Conservation (phyloP, 2,113 vertebrate genomes). For the Lagopus muta region DNA sequence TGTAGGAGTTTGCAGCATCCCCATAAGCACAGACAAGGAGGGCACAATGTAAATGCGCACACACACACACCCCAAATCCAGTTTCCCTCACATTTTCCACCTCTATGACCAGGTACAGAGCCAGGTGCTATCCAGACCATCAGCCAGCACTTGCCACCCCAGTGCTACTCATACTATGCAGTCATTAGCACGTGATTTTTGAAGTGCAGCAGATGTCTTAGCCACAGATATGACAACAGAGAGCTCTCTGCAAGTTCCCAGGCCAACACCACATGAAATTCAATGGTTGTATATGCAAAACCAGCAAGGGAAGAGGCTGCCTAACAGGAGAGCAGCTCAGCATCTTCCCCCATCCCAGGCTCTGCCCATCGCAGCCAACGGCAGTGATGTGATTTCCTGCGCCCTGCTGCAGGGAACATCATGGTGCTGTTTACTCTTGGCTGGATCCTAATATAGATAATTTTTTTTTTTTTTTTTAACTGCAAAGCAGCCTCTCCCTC, state of each 20-base stretch:
- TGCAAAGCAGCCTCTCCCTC: background rate
- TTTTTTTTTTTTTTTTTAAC: background rate
- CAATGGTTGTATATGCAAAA: background rate
- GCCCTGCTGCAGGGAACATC: background rate
- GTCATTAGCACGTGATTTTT: background rate
- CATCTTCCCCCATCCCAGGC: background rate
- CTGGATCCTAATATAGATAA: background rate
- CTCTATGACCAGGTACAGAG: background rate
- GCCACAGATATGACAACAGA: background rate
- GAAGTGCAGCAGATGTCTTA: accelerated
- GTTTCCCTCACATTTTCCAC: background rate
- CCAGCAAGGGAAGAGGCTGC: background rate
- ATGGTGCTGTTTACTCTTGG: background rate
- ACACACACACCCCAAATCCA: background rate
- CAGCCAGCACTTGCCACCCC: background rate
- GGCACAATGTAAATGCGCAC: background rate
- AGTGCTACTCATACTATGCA: background rate
- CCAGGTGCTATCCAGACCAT: background rate
- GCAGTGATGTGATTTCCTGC: background rate
- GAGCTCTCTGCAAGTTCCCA: background rate
- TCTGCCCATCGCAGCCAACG: background rate
- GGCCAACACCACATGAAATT: background rate
- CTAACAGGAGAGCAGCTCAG: background rate
- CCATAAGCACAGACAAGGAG: background rate
- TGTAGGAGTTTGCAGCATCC: background rate